phyloP scores from a whole-genome alignment of 2,888 invertebrate species.

The Drosophila testacea region DNA sequence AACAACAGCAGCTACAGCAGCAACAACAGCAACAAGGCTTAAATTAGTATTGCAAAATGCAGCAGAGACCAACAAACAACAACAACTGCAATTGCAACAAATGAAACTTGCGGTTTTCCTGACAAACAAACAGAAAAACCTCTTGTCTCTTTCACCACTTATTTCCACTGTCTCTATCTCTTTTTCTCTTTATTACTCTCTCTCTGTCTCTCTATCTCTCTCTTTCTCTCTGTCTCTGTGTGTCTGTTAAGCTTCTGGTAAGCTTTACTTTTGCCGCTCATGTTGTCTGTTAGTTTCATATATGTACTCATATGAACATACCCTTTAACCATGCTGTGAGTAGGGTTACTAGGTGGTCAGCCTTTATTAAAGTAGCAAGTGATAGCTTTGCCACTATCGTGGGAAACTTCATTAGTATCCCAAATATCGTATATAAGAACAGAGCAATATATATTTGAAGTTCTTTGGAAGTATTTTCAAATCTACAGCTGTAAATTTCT shows the following conservation, averaged over 20 bases:
- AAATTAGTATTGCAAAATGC: conserved; percentile 27
- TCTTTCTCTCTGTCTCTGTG: background rate
- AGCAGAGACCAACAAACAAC: conserved; percentile 1
- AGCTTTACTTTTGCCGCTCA: conserved; percentile 1
- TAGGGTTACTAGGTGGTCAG: background rate
- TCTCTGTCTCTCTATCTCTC: background rate
- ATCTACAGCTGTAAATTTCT: too few relatives aligned
- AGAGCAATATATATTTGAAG: too few relatives aligned
- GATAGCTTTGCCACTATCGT: too few relatives aligned
- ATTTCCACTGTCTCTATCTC: background rate
- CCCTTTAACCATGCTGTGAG: background rate
- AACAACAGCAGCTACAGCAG: conserved; percentile 17
- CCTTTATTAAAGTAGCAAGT: too few relatives aligned
- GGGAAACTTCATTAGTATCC: too few relatives aligned
- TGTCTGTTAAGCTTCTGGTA: conserved; percentile 25
- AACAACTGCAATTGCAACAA: conserved; percentile 23
- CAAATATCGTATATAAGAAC: too few relatives aligned
- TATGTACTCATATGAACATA: conserved; percentile 6
- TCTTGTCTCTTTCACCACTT: background rate
- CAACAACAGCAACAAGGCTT: background rate
- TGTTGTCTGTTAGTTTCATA: conserved; percentile 6
- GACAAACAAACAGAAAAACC: conserved; percentile 6
- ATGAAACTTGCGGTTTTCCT: conserved; percentile 30
- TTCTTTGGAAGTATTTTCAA: too few relatives aligned
- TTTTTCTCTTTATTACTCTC: too few relatives aligned